Evolutionary conservation across 1,140 invertebrate genomes (phyloP).

Genomic region (Zaprionus nigranus): DNA sequence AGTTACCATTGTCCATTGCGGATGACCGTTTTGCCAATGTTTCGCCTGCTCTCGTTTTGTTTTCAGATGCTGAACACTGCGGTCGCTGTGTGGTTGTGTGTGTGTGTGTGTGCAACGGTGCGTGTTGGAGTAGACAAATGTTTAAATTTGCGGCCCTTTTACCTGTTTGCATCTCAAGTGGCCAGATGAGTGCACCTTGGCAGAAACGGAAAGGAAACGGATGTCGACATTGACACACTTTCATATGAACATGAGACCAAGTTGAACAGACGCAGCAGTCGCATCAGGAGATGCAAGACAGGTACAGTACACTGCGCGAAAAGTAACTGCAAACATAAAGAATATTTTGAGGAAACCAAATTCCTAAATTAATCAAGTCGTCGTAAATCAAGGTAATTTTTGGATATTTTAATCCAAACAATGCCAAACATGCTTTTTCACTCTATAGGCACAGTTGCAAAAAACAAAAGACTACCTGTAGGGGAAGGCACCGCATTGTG

Average conservation of each 20-base stretch:
- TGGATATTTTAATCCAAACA: too few relatives aligned
- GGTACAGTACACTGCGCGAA: constrained; percentile 33
- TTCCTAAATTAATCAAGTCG: too few relatives aligned
- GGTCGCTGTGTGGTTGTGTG: constrained; percentile 18
- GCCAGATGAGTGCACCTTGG: constrained; percentile 48
- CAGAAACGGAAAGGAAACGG: constrained; percentile 66
- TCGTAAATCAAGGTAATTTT: too few relatives aligned
- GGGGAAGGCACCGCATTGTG: too few relatives aligned
- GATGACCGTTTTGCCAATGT: constrained; percentile 82
- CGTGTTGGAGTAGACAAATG: constrained; percentile 81
- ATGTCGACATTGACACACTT: constrained; percentile 81
- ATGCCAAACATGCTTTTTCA: too few relatives aligned
- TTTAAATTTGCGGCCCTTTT: constrained; percentile 78
- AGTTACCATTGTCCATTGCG: constrained; percentile 58
- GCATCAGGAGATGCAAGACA: constrained; percentile 6
- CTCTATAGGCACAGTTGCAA: rapidly evolving
- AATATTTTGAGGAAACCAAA: too few relatives aligned
- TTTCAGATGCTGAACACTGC: constrained; percentile 15
- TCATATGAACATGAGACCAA: constrained; percentile 69
- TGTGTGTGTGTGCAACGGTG: constrained; percentile 53
- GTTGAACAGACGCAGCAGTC: constrained; percentile 3
- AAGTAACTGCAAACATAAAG: background rate
- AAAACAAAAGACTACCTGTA: too few relatives aligned
- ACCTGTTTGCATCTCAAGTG: constrained; percentile 81
- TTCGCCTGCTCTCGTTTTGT: constrained; percentile 51